These are phyloP conservation scores for Melanerpes formicivorus DNA, from an alignment of 2,113 vertebrate species.

Conservation along the genomic window DNA sequence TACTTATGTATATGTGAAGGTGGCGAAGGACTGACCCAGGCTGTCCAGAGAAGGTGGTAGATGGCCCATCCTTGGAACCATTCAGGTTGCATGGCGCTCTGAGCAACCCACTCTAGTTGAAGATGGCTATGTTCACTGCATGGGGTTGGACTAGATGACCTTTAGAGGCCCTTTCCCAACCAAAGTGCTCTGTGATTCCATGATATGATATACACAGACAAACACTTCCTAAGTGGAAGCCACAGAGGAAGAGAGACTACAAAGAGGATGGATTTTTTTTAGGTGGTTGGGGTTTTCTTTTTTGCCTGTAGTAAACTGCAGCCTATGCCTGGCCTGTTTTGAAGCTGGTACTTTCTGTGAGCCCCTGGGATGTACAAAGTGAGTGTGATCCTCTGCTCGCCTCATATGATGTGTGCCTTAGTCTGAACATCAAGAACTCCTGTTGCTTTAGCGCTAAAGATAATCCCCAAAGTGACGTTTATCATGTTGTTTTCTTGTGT, in stretches of 20 bases:
- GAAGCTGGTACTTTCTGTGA: neutral
- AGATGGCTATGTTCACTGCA: too few species aligned
- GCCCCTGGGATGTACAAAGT: neutral
- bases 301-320: neutral
- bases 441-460: neutral
- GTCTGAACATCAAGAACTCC: neutral
- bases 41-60: too few species aligned
- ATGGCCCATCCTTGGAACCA: too few species aligned
- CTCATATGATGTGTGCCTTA: accelerated
- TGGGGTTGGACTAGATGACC: too few species aligned
- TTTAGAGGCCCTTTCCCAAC: neutral
- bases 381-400: neutral
- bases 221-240: neutral
- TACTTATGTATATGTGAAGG: too few species aligned
- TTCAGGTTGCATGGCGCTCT: too few species aligned
- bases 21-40: too few species aligned
- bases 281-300: neutral
- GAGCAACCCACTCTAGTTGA: too few species aligned
- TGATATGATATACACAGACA: neutral
- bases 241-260: neutral
- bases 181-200: neutral
- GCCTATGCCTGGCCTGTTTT: neutral
- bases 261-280: neutral
- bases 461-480: neutral
- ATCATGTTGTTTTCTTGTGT: accelerated